Evolutionary conservation across 2,888 invertebrate species (phyloP), one percentile per base, ranked within the genome.

Genomic region (Dryocosmus kuriphilus): DNA sequence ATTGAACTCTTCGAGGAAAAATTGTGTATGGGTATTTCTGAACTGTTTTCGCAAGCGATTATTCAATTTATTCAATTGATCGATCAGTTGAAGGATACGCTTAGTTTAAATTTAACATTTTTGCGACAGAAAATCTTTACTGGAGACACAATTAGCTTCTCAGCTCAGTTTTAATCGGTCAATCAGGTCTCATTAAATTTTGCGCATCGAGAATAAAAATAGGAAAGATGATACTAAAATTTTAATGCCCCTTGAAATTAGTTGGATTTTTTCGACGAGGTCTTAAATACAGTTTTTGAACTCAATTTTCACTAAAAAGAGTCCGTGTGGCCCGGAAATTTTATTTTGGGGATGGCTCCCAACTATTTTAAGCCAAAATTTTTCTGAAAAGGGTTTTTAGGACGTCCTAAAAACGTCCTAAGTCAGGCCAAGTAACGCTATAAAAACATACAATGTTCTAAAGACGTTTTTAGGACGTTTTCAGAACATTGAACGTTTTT

Each of bases 231-330:
- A 63, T 63, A 22, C n/a, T 62, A 19, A 62, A 63, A 63, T 63
- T 63, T 63, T 63, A 63, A 63, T 63, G 63, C 63, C n/a, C 22
- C 19, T 63, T 22, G 35, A n/a, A n/a, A n/a, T n/a, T n/a, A n/a
- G n/a, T n/a, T n/a, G n/a, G n/a, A n/a, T n/a, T n/a, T n/a, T n/a
- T n/a, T n/a, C n/a, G n/a, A n/a, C n/a, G n/a, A n/a, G n/a, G n/a
- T n/a, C n/a, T n/a, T n/a, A n/a, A n/a, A n/a, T n/a, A n/a, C n/a
- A n/a, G n/a, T n/a, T n/a, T n/a, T n/a, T n/a, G n/a, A n/a, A n/a
- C n/a, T n/a, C n/a, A n/a, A n/a, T n/a, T n/a, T n/a, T n/a, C n/a
- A n/a, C n/a, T n/a, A n/a, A n/a, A n/a, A n/a, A n/a, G n/a, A n/a
- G n/a, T n/a, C n/a, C n/a, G n/a, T n/a, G n/a, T n/a, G n/a, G n/a